Percentiles rank a stretch among this genome's conserved stretches.
phyloP scores from a whole-genome alignment of 2,888 invertebrate species.

The Rotaria macrura region DNA sequence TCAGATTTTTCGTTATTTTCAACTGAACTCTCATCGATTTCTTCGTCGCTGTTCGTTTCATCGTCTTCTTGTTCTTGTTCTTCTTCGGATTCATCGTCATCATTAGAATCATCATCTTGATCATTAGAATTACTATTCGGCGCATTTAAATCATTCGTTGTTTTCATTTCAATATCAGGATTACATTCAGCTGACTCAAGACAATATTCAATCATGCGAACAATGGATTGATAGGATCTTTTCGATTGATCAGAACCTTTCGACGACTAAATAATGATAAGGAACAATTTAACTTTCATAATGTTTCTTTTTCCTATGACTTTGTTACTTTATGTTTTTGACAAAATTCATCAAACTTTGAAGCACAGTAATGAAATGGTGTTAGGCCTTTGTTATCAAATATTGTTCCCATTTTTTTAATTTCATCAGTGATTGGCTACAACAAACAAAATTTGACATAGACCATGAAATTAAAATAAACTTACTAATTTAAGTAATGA shows the following conservation, averaged over 20 bases:
- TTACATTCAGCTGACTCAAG: constrained; percentile 2
- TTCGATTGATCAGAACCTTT: not conserved
- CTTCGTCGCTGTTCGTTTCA: not conserved
- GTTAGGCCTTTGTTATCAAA: not conserved
- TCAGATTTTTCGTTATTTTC: not conserved
- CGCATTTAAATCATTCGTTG: not conserved
- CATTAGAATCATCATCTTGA: not conserved
- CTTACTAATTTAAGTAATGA: not conserved
- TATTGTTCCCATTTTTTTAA: not conserved
- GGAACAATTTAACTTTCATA: not conserved
- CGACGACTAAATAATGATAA: not conserved
- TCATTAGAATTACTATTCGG: too few species aligned
- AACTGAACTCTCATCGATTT: not conserved
- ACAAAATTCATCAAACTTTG: not conserved
- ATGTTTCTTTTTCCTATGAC: not conserved
- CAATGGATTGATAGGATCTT: not conserved
- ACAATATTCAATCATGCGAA: not conserved
- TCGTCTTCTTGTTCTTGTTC: not conserved
- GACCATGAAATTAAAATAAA: not conserved
- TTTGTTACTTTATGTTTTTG: not conserved
- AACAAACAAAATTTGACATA: not conserved
- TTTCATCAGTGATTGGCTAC: not conserved
- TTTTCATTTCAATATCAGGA: not conserved
- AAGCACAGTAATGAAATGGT: not conserved
- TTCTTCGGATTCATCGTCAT: too few species aligned